Conservation (phyloP, 2,113 vertebrate genomes). For the Oryctolagus cuniculus region DNA sequence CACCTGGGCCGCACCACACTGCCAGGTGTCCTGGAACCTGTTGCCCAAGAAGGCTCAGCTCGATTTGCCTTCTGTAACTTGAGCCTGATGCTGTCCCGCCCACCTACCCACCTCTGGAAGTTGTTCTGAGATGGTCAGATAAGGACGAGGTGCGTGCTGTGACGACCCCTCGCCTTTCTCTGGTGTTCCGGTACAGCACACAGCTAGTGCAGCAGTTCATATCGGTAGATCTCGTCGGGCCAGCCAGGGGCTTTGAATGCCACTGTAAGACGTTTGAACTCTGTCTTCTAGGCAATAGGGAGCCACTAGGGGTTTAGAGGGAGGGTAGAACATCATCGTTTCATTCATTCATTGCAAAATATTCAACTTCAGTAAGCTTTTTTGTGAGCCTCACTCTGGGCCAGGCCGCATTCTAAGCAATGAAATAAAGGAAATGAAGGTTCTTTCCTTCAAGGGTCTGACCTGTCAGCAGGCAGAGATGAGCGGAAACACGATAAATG, state of each 20-base stretch:
- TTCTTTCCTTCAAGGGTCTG: neutral
- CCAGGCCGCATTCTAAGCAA: neutral
- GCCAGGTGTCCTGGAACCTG: neutral
- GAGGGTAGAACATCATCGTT: neutral
- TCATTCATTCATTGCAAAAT: neutral
- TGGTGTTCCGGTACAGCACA: too few species aligned
- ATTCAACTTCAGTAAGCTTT: neutral
- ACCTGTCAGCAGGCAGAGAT: neutral
- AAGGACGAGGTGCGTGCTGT: neutral
- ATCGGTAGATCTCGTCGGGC: neutral
- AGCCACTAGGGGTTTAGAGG: neutral
- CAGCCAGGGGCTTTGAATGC: neutral
- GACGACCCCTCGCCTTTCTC: neutral
- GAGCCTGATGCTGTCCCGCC: neutral
- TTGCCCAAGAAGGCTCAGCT: neutral
- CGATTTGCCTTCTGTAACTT: neutral
- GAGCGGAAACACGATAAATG: neutral
- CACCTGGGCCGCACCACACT: too few species aligned
- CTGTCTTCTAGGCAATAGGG: slow-evolving; percentile 33
- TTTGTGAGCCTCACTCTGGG: neutral
- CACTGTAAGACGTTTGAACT: neutral
- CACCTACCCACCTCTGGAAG: neutral
- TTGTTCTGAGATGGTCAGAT: neutral
- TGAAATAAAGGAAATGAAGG: slow-evolving; percentile 8
- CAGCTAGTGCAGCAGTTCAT: neutral